Evolutionary conservation across 2,113 vertebrate species (phyloP), one percentile per base, ranked within the genome.

Genomic region (Amia ocellicauda): DNA sequence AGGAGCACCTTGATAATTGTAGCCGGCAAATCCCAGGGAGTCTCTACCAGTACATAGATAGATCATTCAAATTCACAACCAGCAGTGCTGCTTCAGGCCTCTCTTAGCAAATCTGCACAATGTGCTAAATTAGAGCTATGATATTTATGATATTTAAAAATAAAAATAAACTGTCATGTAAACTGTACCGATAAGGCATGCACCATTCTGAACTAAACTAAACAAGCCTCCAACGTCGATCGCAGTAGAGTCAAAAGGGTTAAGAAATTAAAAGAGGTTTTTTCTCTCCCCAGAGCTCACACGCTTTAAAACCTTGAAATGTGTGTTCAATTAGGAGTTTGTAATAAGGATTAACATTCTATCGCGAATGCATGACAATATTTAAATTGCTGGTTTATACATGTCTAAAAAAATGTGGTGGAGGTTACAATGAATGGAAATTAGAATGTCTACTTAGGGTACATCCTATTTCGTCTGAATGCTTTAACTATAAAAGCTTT

Each of bases 401-500:
- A 82, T 76, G 82, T 86, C 84, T 84, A 83, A 86, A 69, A 59
- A 89, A 90, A 89, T 86, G 85, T 83, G 88, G 58, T 22, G 89
- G 87, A 82, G 85, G 86, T 85, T 90, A 91, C 88, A 87, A 88
- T 91, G 90, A 92, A 92, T 85, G 75, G 82, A 86, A 92, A 93
- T 91, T 88, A 88, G 89, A 91, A 92, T 88, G 87, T 89, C 88
- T 83, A 87, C 85, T 88, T 81, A 85, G 87, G 86, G 83, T 89
- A 85, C 90, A 84, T 82, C 83, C 82, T 86, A 87, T 93, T 92
- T 90, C 67, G 88, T 91, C 83, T 83, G 88, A 88, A 85, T 78
- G 78, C 83, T 82, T 88, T 89, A 88, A 78, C 89, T 91, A 89
- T 89, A 91, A 93, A 95, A 91, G 93, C 91, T 93, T 94, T 93